Conservation (phyloP, 1,140 invertebrate species). For the Procambarus virginalis region DNA sequence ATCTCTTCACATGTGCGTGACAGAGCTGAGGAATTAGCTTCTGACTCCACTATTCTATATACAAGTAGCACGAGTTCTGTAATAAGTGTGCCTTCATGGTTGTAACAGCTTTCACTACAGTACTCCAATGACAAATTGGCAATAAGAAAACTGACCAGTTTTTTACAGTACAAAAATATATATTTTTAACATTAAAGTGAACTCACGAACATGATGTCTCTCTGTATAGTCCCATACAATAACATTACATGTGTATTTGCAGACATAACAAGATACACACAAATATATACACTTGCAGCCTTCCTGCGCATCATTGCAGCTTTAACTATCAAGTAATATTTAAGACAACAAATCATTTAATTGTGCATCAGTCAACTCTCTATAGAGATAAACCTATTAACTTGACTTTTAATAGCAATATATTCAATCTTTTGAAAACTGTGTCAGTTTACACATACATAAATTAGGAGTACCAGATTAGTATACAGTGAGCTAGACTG, state of each 20-base stretch:
- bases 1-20: no score
- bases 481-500: no score
- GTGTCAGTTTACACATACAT: not conserved
- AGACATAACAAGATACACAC: not conserved
- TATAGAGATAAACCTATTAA: no score
- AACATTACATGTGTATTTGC: not conserved
- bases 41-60: not conserved
- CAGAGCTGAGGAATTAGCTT: not conserved
- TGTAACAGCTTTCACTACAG: not conserved
- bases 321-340: not conserved
- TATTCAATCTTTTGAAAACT: not conserved
- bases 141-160: not conserved
- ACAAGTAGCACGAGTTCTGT: not conserved
- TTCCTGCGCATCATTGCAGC: not conserved
- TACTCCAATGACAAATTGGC: not conserved
- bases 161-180: slow-evolving; percentile 4
- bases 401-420: not conserved
- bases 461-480: not conserved
- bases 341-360: not conserved
- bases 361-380: not conserved
- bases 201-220: not conserved
- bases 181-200: not conserved
- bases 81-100: not conserved
- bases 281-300: not conserved
- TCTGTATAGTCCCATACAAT: not conserved